Base-by-base conservation (phyloP, 2,113 vertebrate genomes). In the Nasalis larvatus region DNA sequence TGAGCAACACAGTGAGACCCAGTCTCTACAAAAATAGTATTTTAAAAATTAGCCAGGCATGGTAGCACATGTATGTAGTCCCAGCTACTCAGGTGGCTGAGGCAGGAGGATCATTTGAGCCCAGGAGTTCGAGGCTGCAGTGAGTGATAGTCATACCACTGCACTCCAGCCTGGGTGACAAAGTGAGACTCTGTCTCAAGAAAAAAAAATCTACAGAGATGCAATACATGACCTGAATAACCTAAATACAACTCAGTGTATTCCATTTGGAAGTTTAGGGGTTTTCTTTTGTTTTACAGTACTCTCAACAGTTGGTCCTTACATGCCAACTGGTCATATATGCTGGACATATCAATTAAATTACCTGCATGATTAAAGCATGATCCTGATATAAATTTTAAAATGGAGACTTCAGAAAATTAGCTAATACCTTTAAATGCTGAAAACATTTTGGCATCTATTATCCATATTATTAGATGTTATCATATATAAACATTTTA, bases 391-490 rank as follows among this genome's bases (percentile, higher is more conserved):
- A 73, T 4, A 45, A 66, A 68, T 81, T 90, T 89, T 18, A 84
- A 96, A 94, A 90, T 52, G 21, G 17, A 74, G 32, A 71, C 30
- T 66, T 91, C 10, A 71, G 52, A 94, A 94, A 93, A 95, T 47
- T 80, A 85, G 25, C 27, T 85, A 21, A 77, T 69, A 21, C 16
- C 8, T 83, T 78, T 80, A 58, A 80, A 94, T 35, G 18, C 2
- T 94, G 45, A 89, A 86, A 85, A n/a, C 42, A 74, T 49, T 80
- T 74, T 52, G 18, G 14, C 9, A 82, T 4, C 40, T 86, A 91
- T 78, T 73, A 66, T 35, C 71, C 37, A 56, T 88, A 54, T 77
- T 81, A 60, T 40, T 93, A 89, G 11, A 85, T 77, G 9, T 17
- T 69, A 71, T 45, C 10, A 47, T 80, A 40, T 8, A 10, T 45